These are phyloP conservation scores for Ichneumoninae sp. DNA, from an alignment of 2,888 invertebrate species.

Conservation along the genomic window DNA sequence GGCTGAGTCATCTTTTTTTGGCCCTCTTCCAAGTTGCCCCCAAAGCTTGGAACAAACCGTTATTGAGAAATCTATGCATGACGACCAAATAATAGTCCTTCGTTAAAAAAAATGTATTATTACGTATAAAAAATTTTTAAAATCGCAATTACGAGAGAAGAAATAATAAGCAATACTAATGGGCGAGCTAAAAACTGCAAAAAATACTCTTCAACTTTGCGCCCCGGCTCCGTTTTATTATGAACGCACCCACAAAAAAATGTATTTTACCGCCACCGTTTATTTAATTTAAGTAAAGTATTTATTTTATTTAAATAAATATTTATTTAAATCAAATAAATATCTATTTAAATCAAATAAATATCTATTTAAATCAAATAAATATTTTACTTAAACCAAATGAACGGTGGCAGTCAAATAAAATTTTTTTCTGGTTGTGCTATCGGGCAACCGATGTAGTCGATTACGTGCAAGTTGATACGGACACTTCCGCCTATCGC, in stretches of 20 bases:
- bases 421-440: neutral
- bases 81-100: neutral
- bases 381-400: too few species aligned
- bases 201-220: conserved; percentile 1
- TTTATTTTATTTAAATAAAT: too few species aligned
- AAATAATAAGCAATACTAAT: conserved; percentile 10
- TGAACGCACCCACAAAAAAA: neutral
- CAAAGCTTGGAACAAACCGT: neutral
- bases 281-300: too few species aligned
- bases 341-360: too few species aligned
- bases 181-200: conserved; percentile 6
- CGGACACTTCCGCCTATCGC: conserved; percentile 56
- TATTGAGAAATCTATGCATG: conserved; percentile 52
- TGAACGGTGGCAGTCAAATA: too few species aligned
- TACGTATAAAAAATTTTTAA: neutral
- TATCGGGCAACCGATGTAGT: conserved; percentile 21
- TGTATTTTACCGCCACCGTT: too few species aligned
- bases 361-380: too few species aligned
- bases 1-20: conserved; percentile 53
- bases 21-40: conserved; percentile 35
- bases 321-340: too few species aligned
- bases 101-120: neutral
- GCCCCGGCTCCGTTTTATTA: conserved; percentile 33
- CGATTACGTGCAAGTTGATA: conserved; percentile 45
- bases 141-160: neutral